Percentiles rank a stretch among this genome's conserved stretches.
These are phyloP conservation scores for Mythimna lalbum DNA, from an alignment of 2,888 invertebrate species.

Conservation along the genomic window DNA sequence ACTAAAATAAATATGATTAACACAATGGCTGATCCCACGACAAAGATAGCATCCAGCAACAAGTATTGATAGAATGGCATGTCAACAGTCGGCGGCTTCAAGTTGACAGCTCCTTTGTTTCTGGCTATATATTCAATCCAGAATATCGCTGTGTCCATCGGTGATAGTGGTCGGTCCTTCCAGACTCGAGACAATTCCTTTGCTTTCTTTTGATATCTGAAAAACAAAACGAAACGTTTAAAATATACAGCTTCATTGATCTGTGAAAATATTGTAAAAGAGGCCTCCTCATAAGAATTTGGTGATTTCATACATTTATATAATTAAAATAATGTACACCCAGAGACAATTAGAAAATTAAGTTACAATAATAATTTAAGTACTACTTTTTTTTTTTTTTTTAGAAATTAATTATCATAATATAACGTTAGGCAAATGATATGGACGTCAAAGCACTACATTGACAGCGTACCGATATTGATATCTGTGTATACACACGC, in stretches of 20 bases:
- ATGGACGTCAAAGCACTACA: too few species aligned
- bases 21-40: constrained; percentile 19
- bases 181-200: constrained; percentile 66
- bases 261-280: background rate
- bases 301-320: too few species aligned
- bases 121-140: constrained; percentile 92
- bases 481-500: too few species aligned
- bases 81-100: constrained; percentile 65
- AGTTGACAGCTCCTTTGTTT: constrained; percentile 82
- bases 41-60: constrained; percentile 55
- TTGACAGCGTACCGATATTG: too few species aligned
- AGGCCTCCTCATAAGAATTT: background rate
- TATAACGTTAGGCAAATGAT: too few species aligned
- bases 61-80: constrained; percentile 59
- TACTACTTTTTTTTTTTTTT: too few species aligned
- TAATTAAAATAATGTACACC: too few species aligned
- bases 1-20: constrained; percentile 16
- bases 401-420: too few species aligned
- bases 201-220: constrained; percentile 64
- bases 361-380: too few species aligned
- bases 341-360: too few species aligned
- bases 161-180: constrained; percentile 82
- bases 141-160: constrained; percentile 91
- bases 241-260: background rate
- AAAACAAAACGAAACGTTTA: background rate